A percentile compares a stretch with the other conserved stretches of the same genome.
Conservation (phyloP, 1,140 invertebrate genomes). For the Hyposmocoma kahamanoa region DNA sequence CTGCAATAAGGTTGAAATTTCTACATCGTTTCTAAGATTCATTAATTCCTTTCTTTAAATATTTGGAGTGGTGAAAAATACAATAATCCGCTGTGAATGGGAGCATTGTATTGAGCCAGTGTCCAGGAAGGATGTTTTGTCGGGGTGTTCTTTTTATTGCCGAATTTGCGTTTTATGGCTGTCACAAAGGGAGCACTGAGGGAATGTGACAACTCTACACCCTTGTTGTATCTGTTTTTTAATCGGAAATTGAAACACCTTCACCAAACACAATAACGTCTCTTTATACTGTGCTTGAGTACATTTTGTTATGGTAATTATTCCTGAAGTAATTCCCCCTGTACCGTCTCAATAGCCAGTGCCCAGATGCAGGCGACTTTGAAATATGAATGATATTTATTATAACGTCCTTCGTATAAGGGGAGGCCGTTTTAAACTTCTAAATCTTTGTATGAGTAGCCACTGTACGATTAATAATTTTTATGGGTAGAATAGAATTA, state of each 20-base stretch:
- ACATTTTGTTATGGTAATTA: conserved; percentile 38
- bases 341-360: conserved; percentile 46
- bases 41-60: conserved; percentile 67
- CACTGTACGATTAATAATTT: too few species aligned
- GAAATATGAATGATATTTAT: conserved; percentile 69
- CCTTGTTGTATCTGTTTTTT: conserved; percentile 38
- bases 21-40: conserved; percentile 31
- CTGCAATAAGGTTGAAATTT: conserved; percentile 34
- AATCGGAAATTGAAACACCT: conserved; percentile 22
- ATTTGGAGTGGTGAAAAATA: conserved; percentile 67
- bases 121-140: conserved; percentile 71
- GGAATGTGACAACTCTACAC: conserved; percentile 59
- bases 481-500: too few species aligned
- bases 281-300: neutral
- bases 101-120: conserved; percentile 65
- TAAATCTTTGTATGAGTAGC: neutral
- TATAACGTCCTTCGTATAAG: conserved; percentile 32
- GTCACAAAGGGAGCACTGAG: conserved; percentile 56
- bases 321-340: conserved; percentile 38
- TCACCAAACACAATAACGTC: neutral
- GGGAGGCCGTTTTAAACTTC: conserved; percentile 10
- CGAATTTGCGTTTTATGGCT: conserved; percentile 71
- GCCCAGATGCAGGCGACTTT: conserved; percentile 70
- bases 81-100: conserved; percentile 66
- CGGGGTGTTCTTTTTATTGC: conserved; percentile 68